These are phyloP conservation scores for Spheniscus mendiculus DNA, from an alignment of 2,113 vertebrate species.

Conservation along the genomic window DNA sequence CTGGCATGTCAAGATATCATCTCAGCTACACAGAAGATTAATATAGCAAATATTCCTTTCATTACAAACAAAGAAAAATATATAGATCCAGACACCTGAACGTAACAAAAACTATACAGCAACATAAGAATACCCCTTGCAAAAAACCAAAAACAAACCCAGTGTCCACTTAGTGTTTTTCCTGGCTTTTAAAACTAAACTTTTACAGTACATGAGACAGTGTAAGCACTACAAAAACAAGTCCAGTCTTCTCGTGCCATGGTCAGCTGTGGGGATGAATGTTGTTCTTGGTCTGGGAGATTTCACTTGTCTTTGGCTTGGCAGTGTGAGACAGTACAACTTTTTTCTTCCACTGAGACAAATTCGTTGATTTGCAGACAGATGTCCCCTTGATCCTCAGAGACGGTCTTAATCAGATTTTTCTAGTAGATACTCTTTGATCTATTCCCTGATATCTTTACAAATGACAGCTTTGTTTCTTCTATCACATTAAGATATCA, in stretches of 20 bases:
- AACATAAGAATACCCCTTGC: not conserved
- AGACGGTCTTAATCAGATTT: not conserved
- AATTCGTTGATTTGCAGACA: slow-evolving; percentile 9
- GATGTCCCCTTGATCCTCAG: slow-evolving; percentile 20
- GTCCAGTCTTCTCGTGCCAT: not conserved
- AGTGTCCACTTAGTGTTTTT: not conserved
- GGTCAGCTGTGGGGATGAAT: not conserved
- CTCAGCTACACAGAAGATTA: not conserved
- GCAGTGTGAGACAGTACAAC: not conserved
- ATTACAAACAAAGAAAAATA: not conserved
- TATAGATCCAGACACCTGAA: not conserved
- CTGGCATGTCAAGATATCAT: not conserved
- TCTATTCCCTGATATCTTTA: not conserved
- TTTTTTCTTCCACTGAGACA: not conserved
- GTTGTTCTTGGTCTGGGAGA: not conserved
- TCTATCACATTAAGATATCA: slow-evolving; percentile 29
- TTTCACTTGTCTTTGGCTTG: not conserved
- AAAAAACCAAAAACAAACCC: not conserved
- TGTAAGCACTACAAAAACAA: not conserved
- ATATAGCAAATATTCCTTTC: not conserved
- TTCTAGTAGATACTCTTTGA: slow-evolving; percentile 8
- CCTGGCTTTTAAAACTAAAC: not conserved
- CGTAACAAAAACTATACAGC: not conserved
- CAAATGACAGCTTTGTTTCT: slow-evolving; percentile 32
- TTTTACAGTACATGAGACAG: not conserved